Percentiles rank a stretch among this genome's conserved stretches.
These are phyloP conservation scores for Fissipunctia ypsillon DNA, from an alignment of 2,888 invertebrate species.

Conservation along the genomic window DNA sequence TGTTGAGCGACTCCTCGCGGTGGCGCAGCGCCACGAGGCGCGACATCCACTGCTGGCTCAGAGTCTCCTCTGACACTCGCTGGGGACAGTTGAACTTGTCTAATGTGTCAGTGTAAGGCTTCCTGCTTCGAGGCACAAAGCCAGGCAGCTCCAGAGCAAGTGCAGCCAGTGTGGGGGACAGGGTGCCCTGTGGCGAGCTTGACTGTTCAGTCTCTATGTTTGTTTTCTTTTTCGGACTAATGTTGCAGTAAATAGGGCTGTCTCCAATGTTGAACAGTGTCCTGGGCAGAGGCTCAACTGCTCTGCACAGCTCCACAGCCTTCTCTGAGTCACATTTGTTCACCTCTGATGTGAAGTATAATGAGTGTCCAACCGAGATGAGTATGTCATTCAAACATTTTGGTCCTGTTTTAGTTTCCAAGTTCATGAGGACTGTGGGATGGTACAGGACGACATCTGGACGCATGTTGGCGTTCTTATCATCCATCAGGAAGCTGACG, in stretches of 20 bases:
- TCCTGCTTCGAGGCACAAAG: slow-evolving; percentile 84
- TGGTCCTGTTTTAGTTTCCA: slow-evolving; percentile 75
- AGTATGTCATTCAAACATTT: slow-evolving; percentile 78
- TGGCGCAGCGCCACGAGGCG: slow-evolving; percentile 88
- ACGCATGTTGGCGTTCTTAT: slow-evolving; percentile 76
- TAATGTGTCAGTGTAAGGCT: slow-evolving; percentile 76
- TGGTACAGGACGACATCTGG: slow-evolving; percentile 86
- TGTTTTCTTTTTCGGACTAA: slow-evolving; percentile 74
- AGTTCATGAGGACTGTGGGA: slow-evolving; percentile 86
- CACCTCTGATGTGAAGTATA: slow-evolving; percentile 70
- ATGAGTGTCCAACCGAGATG: slow-evolving; percentile 69
- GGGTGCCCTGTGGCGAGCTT: slow-evolving; percentile 68
- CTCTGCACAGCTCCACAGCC: slow-evolving; percentile 79
- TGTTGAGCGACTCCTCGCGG: slow-evolving; percentile 88
- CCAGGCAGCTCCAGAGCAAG: slow-evolving; percentile 88
- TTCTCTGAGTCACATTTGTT: slow-evolving; percentile 88
- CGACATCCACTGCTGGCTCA: slow-evolving; percentile 90
- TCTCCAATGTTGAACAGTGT: slow-evolving; percentile 72
- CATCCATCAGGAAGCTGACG: slow-evolving; percentile 80
- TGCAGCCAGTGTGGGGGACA: slow-evolving; percentile 87
- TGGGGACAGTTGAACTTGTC: slow-evolving; percentile 82
- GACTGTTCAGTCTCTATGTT: slow-evolving; percentile 67
- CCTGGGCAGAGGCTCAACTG: slow-evolving; percentile 80
- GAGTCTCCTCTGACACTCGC: slow-evolving; percentile 88
- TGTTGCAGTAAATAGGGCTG: slow-evolving; percentile 84